Base-by-base conservation (phyloP, 2,797 vertebrate species). In the Halcyon leucocephala region DNA sequence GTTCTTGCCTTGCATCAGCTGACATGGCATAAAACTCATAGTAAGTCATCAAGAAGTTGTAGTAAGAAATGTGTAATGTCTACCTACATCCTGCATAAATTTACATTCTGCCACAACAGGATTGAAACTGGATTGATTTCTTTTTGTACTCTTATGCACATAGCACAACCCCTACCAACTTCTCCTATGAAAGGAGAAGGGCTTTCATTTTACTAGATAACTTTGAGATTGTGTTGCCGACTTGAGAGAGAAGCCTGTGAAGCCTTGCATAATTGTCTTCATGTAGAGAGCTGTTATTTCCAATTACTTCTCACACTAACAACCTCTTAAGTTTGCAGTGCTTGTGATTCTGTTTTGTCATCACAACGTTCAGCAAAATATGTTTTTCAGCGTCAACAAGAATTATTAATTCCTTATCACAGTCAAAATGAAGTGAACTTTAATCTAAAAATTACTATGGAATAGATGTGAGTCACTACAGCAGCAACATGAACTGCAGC, bases 261-360 rank as follows among this genome's bases (percentile, higher is more conserved):
- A 86, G 67, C 55, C 52, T n/a, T 55, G 64, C 65, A 89, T 91
- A 93, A 94, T 54, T 95, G 81, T 94, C 97, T 95, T 93, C 82
- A 85, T 61, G 87, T 58, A 89, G 93, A 94, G 85, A 90, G 91
- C 74, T 96, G 87, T 85, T 96, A 90, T 89, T 95, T 95, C 84
- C 86, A 93, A 95, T 94, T 95, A 94, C 70, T 87, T 77, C 33
- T 91, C 73, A 82, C 41, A 35, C 66, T 93, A 97, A 95, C 86
- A 89, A 66, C 89, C 85, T 91, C 91, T 94, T 91, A 77, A 65
- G 42, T 87, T 92, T 91, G 77, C 64, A 90, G 74, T 28, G 58
- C 78, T 80, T 79, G 86, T 6, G 10, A 91, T 78, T 95, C 64
- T 77, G 82, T 92, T 79, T 82, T 91, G 86, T 71, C 72, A 95